phyloP scores from a whole-genome alignment of 1,140 invertebrate species.

The Drosophila nigrodunni region DNA sequence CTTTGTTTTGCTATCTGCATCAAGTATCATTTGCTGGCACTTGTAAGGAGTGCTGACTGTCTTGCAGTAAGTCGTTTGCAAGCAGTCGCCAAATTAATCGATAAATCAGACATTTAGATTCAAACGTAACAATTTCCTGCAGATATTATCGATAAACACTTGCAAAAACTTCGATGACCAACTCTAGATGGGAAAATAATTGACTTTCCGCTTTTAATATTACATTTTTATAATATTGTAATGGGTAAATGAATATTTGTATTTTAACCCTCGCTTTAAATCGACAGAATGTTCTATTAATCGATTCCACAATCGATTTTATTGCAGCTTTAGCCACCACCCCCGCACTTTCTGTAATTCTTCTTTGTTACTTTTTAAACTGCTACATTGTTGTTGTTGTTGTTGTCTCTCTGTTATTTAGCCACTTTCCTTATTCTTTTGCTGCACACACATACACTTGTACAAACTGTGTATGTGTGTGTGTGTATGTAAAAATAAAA shows the following conservation, averaged over 20 bases:
- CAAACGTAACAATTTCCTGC: no score
- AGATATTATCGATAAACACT: no score
- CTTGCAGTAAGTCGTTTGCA: slow-evolving; percentile 2
- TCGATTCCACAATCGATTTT: neutral
- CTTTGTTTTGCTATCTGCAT: slow-evolving; percentile 8
- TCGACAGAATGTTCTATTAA: neutral
- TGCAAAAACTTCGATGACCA: no score
- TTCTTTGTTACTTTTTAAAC: slow-evolving; percentile 16
- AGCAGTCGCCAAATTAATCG: neutral
- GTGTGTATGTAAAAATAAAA: slow-evolving; percentile 28
- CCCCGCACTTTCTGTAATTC: neutral
- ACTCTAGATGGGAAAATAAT: no score
- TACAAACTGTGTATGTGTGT: neutral
- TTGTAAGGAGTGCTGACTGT: slow-evolving; percentile 11
- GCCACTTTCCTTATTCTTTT: slow-evolving; percentile 37
- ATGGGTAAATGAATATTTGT: no score
- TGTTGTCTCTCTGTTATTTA: slow-evolving; percentile 37
- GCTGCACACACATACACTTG: neutral
- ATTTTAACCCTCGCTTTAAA: no score
- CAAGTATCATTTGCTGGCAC: neutral
- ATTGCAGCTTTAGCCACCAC: no score
- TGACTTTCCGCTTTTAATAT: no score
- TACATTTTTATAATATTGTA: no score
- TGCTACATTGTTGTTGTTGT: neutral
- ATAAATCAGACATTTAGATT: neutral